Conservation (phyloP, 2,113 vertebrate genomes). For the Corythornis vintsioides region DNA sequence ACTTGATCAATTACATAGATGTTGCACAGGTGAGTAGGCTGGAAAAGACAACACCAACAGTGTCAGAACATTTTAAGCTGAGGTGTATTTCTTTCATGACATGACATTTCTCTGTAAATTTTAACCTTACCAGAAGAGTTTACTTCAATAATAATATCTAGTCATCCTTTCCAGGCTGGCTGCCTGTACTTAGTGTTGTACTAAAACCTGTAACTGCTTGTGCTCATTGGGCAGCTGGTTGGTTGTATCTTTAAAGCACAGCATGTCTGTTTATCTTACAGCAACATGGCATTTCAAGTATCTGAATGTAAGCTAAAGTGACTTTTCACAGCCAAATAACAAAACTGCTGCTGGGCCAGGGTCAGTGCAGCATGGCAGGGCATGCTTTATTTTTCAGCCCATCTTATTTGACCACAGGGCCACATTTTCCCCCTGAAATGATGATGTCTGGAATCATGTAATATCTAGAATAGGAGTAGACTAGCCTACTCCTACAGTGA, state of each 20-base stretch:
- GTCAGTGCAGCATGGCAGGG: neutral
- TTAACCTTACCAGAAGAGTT: neutral
- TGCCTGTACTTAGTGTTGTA: neutral
- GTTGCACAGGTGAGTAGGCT: constrained; percentile 86
- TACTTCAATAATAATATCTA: neutral
- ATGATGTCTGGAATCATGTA: neutral
- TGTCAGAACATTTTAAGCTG: neutral
- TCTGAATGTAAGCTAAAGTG: neutral
- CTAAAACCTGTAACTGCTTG: neutral
- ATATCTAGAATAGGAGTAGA: neutral
- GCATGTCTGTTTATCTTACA: neutral
- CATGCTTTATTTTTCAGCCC: neutral
- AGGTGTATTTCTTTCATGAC: neutral
- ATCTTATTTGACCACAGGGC: neutral
- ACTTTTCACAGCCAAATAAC: neutral
- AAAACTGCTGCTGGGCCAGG: neutral
- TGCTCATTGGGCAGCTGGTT: neutral
- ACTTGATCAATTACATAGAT: constrained; percentile 97
- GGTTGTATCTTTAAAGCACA: neutral
- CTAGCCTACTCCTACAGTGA: rapidly evolving
- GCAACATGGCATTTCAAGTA: neutral
- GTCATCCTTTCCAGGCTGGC: neutral
- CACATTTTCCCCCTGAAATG: neutral
- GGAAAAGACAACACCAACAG: neutral
- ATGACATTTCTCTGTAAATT: neutral